A percentile compares a stretch with the other conserved stretches of the same genome.
Evolutionary conservation across 1,140 invertebrate genomes (phyloP).

Genomic region (Drosophila subpulchrella): DNA sequence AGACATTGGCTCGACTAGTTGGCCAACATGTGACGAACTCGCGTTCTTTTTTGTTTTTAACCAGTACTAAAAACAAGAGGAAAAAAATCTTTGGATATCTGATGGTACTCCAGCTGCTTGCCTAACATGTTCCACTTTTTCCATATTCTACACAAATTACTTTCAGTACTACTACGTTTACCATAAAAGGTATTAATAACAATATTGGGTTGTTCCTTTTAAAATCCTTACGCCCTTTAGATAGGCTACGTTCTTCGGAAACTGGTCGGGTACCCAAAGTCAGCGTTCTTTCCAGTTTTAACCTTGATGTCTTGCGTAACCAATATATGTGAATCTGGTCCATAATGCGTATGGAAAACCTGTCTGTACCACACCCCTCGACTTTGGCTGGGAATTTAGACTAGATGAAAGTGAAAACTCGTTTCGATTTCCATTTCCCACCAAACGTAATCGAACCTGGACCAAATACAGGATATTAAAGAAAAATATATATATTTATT

Average conservation of each 20-base stretch:
- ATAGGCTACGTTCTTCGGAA: background rate
- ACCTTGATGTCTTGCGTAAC: conserved; percentile 9
- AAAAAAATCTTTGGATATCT: too few species aligned
- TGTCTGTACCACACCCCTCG: conserved; percentile 14
- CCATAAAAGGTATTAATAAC: too few species aligned
- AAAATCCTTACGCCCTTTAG: background rate
- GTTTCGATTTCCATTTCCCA: conserved; percentile 35
- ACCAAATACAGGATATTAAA: conserved; percentile 21
- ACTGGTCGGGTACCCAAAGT: background rate
- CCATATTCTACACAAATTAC: too few species aligned
- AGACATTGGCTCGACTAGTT: background rate
- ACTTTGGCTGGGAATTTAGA: background rate
- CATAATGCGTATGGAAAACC: conserved; percentile 15
- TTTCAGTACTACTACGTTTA: too few species aligned
- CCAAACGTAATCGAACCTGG: conserved; percentile 18
- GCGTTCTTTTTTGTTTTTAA: background rate
- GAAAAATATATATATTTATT: background rate
- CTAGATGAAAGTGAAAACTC: conserved; percentile 34
- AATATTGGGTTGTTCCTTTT: background rate
- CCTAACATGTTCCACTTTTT: too few species aligned
- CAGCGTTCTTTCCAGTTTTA: background rate
- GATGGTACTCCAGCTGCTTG: too few species aligned
- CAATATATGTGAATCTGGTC: background rate
- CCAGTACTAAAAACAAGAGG: too few species aligned
- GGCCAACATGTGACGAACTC: background rate